Percentiles rank a stretch among this genome's conserved stretches.
Conservation (phyloP, 1,140 invertebrate genomes). For the Caerostris darwini region DNA sequence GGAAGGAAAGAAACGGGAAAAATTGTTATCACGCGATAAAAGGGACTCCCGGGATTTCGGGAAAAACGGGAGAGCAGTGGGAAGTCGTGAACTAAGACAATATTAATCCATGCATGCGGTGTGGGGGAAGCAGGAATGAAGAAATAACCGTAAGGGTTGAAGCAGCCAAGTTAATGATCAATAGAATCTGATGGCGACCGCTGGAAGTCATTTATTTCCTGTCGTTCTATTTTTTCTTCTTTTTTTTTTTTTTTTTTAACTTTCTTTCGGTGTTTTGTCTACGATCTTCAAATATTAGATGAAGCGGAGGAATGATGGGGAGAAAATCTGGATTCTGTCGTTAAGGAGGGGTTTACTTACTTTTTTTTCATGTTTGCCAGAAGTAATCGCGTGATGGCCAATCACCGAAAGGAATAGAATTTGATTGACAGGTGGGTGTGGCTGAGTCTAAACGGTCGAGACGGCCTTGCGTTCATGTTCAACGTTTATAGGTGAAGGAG, state of each 20-base stretch:
- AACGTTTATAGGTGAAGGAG: too few species aligned
- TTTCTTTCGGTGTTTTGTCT: background rate
- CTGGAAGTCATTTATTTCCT: background rate
- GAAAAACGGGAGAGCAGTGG: background rate
- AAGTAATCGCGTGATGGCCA: too few species aligned
- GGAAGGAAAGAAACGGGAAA: background rate
- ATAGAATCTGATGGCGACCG: constrained; percentile 10
- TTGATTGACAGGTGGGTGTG: background rate
- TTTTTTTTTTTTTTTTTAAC: background rate
- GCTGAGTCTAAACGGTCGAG: background rate
- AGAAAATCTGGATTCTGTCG: too few species aligned
- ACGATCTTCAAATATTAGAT: constrained; percentile 5
- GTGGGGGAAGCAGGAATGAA: background rate
- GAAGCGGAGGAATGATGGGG: too few species aligned
- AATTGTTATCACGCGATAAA: constrained; percentile 29
- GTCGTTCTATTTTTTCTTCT: background rate
- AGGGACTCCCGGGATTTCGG: constrained; percentile 31
- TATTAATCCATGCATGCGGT: constrained; percentile 40
- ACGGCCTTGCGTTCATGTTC: too few species aligned
- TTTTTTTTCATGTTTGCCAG: too few species aligned
- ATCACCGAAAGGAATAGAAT: too few species aligned
- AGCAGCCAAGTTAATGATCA: constrained; percentile 10
- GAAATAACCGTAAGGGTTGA: background rate
- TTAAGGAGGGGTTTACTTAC: too few species aligned
- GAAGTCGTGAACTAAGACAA: constrained; percentile 27